These are phyloP conservation scores for Grallaria varia DNA, from an alignment of 2,113 vertebrate species.

Conservation along the genomic window DNA sequence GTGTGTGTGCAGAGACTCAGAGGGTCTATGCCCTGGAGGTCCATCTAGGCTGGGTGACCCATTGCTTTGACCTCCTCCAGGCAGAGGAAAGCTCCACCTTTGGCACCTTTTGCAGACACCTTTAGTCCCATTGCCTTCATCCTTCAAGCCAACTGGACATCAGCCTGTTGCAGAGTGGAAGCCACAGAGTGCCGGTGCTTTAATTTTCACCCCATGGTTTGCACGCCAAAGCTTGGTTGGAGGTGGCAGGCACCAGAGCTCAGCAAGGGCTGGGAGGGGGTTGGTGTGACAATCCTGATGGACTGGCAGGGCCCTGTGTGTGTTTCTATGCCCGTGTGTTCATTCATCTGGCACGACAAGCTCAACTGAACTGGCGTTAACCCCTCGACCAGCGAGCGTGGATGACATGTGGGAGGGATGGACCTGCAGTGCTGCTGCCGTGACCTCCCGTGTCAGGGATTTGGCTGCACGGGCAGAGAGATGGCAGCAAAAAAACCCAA, in stretches of 20 bases:
- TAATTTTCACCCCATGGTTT: rapidly evolving
- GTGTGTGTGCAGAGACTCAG: rapidly evolving
- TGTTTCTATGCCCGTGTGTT: rapidly evolving
- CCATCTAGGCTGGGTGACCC: neutral
- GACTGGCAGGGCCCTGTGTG: neutral
- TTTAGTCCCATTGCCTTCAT: neutral
- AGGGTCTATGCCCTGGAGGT: neutral
- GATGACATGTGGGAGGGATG: neutral
- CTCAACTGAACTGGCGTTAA: neutral
- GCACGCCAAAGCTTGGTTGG: rapidly evolving
- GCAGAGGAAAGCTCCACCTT: neutral
- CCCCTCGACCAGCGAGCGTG: neutral
- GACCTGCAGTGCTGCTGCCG: neutral
- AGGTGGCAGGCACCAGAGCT: neutral
- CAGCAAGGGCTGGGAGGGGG: neutral
- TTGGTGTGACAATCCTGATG: neutral
- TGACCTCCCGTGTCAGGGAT: rapidly evolving
- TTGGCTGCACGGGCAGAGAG: neutral
- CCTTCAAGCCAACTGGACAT: neutral
- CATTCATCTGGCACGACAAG: neutral
- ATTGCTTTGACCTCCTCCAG: neutral
- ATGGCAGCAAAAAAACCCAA: neutral
- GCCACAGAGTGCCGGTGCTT: neutral
- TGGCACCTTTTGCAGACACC: neutral
- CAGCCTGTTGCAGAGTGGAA: neutral